Conservation (phyloP, 2,797 vertebrate species). For the Xenops minutus region DNA sequence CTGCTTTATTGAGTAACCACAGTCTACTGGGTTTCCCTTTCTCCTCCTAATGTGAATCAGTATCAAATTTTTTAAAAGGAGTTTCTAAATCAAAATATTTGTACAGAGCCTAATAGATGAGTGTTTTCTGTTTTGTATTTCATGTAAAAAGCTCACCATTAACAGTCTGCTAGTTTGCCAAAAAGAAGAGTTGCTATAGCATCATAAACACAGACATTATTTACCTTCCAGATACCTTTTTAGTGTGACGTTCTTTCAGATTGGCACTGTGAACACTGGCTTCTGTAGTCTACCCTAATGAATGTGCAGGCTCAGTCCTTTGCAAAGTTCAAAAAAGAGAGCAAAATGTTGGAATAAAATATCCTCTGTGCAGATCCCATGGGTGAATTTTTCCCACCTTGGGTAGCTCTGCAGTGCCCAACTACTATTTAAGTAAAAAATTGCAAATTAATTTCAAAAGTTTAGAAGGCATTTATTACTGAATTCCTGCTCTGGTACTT, state of each 20-base stretch:
- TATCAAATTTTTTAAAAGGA: slow-evolving; percentile 50
- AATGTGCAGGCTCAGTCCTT: background rate
- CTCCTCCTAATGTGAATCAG: slow-evolving; percentile 33
- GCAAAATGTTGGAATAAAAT: background rate
- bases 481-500: background rate
- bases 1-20: slow-evolving; percentile 64
- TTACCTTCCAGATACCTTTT: slow-evolving; percentile 35
- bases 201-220: slow-evolving; percentile 18
- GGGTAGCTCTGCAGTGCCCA: background rate
- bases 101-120: background rate
- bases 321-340: background rate
- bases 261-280: background rate
- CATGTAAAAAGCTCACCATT: slow-evolving; percentile 49
- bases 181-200: slow-evolving; percentile 48
- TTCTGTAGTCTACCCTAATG: background rate
- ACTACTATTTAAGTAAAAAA: background rate
- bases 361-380: background rate
- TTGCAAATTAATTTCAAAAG: background rate
- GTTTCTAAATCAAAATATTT: slow-evolving; percentile 57
- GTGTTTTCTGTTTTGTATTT: slow-evolving; percentile 53
- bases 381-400: background rate
- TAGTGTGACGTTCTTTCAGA: slow-evolving; percentile 3
- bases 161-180: slow-evolving; percentile 27
- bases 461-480: background rate
- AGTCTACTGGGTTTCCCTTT: slow-evolving; percentile 51